These are phyloP conservation scores for Himalopsyche phryganea DNA, from an alignment of 1,140 invertebrate species.

Conservation along the genomic window DNA sequence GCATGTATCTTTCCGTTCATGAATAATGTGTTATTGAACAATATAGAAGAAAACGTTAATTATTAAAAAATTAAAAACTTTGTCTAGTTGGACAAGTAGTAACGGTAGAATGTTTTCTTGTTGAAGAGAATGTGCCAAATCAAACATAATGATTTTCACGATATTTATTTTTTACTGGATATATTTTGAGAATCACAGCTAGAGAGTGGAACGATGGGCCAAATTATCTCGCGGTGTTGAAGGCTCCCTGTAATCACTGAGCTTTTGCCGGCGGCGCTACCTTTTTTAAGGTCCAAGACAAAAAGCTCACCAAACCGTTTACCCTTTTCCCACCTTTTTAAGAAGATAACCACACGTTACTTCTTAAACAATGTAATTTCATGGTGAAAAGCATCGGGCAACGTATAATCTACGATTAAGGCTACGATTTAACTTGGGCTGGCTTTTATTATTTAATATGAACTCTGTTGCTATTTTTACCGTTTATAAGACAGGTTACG, in stretches of 20 bases:
- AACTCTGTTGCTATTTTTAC: background rate
- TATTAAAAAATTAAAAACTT: no score
- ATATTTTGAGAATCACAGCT: no score
- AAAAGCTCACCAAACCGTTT: background rate
- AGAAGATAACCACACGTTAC: slow-evolving; percentile 22
- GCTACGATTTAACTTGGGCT: slow-evolving; percentile 1
- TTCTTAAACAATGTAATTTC: slow-evolving; percentile 32
- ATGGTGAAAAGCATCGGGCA: slow-evolving; percentile 3
- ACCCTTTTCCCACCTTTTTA: slow-evolving; percentile 33
- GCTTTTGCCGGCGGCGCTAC: slow-evolving; percentile 11
- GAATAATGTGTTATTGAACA: no score
- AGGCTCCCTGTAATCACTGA: slow-evolving; percentile 17
- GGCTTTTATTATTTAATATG: background rate
- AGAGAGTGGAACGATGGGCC: no score
- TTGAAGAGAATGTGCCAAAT: no score
- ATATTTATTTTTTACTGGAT: no score
- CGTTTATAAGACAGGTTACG: background rate
- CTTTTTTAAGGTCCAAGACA: slow-evolving; percentile 3
- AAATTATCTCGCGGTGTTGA: no score
- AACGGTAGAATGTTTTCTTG: no score
- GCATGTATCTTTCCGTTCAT: no score
- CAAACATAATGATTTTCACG: no score
- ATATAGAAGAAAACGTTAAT: no score
- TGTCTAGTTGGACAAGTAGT: no score
- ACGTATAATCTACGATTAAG: slow-evolving; percentile 10